Evolutionary conservation across 2,113 vertebrate species (phyloP).

Genomic region (Corynorhinus townsendii): DNA sequence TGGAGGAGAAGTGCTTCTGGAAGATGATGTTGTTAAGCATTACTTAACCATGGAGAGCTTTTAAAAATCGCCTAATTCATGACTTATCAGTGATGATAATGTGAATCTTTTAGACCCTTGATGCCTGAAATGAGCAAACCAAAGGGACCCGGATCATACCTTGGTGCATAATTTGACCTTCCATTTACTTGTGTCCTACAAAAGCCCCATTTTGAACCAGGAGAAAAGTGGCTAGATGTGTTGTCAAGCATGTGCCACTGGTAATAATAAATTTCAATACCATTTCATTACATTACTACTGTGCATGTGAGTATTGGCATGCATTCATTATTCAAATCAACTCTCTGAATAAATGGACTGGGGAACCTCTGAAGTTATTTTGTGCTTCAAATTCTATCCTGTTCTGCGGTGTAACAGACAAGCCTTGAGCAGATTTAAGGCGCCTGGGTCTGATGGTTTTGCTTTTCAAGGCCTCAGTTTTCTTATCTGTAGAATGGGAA

Average conservation of each 20-base stretch:
- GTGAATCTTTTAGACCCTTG: not conserved
- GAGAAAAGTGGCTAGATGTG: not conserved
- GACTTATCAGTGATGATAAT: not conserved
- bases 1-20: constrained; percentile 17
- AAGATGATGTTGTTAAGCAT: constrained; percentile 29
- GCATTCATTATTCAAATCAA: not conserved
- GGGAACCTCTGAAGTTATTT: not conserved
- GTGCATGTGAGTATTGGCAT: not conserved
- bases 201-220: not conserved
- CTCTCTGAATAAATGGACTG: not conserved
- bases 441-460: not conserved
- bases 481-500: not conserved
- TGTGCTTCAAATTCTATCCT: not conserved
- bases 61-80: not conserved
- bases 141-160: not conserved
- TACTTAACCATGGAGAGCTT: constrained; percentile 46
- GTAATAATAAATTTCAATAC: not conserved
- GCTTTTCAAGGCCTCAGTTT: not conserved
- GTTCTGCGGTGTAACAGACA: not conserved
- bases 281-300: not conserved
- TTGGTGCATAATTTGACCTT: not conserved
- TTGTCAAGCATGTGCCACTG: not conserved
- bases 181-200: not conserved
- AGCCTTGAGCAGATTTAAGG: not conserved
- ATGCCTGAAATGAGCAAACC: not conserved